Percentiles rank a stretch among this genome's conserved stretches.
Conservation (phyloP, 2,113 vertebrate genomes). For the Silurus glanis region DNA sequence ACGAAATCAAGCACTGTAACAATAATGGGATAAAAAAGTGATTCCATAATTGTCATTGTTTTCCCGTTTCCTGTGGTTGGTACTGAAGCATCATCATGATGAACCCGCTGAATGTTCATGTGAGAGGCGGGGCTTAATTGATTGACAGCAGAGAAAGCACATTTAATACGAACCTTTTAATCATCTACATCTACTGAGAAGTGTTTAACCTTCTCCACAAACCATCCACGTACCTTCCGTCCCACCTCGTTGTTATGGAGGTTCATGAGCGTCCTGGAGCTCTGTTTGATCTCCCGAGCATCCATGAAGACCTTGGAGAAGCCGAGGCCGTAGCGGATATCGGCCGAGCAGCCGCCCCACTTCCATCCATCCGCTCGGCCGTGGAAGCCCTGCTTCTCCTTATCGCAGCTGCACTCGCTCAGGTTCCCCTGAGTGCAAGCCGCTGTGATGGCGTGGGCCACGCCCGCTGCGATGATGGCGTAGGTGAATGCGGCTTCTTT, state of each 20-base stretch:
- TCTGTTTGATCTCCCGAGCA: conserved; percentile 94
- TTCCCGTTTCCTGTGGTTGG: too few relatives aligned
- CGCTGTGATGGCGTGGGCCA: conserved; percentile 91
- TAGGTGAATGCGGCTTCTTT: conserved; percentile 95
- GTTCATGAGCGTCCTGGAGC: conserved; percentile 95
- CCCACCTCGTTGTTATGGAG: conserved; percentile 97
- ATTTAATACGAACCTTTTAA: not conserved
- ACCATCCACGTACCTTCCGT: conserved; percentile 82
- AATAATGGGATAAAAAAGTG: too few relatives aligned
- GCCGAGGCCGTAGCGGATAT: conserved; percentile 90
- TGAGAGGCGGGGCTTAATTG: not conserved
- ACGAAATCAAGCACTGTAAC: too few relatives aligned
- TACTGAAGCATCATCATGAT: too few relatives aligned
- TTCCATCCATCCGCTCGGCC: conserved; percentile 93
- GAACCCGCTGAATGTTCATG: not conserved
- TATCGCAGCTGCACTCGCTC: conserved; percentile 95
- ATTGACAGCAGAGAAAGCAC: not conserved
- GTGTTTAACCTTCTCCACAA: not conserved
- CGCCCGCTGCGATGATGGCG: conserved; percentile 91
- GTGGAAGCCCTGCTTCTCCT: conserved; percentile 95
- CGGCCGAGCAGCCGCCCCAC: conserved; percentile 97
- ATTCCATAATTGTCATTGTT: too few relatives aligned
- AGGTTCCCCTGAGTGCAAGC: conserved; percentile 96
- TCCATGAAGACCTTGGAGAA: conserved; percentile 98
- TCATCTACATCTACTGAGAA: not conserved